These are phyloP conservation scores for Macrobrachium nipponense DNA, from an alignment of 1,140 invertebrate species.

Conservation along the genomic window DNA sequence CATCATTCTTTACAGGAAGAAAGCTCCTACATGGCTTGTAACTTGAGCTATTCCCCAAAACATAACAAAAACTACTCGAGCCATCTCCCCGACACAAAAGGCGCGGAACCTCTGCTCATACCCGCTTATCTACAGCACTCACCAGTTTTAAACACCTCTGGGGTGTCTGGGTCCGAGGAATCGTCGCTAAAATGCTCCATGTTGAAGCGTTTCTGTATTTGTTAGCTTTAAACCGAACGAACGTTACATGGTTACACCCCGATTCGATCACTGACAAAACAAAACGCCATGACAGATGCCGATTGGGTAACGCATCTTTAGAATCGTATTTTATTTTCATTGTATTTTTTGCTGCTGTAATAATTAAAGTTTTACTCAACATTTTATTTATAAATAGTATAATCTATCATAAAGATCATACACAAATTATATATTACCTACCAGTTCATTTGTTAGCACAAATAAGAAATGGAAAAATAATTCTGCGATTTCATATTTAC, in stretches of 20 bases:
- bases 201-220: conserved; percentile 21
- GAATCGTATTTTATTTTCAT: neutral
- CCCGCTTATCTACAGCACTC: conserved; percentile 16
- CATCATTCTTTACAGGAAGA: too few relatives aligned
- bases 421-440: too few relatives aligned
- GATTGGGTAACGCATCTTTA: neutral
- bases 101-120: neutral
- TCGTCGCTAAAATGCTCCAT: conserved; percentile 58
- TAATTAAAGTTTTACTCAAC: neutral
- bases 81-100: neutral
- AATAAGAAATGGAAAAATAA: too few relatives aligned
- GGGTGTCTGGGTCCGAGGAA: conserved; percentile 54
- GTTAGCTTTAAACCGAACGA: neutral
- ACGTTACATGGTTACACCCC: conserved; percentile 41
- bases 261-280: conserved; percentile 55
- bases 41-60: neutral
- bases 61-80: conserved; percentile 1
- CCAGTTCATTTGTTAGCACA: too few relatives aligned
- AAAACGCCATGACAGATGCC: conserved; percentile 55
- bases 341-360: neutral
- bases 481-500: too few relatives aligned
- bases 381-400: too few relatives aligned
- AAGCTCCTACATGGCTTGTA: too few relatives aligned
- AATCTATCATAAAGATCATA: too few relatives aligned
- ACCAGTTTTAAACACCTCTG: conserved; percentile 58